Evolutionary conservation across 1,140 invertebrate genomes (phyloP), one percentile per base, ranked within the genome.

Genomic region (Copidosoma floridanum): DNA sequence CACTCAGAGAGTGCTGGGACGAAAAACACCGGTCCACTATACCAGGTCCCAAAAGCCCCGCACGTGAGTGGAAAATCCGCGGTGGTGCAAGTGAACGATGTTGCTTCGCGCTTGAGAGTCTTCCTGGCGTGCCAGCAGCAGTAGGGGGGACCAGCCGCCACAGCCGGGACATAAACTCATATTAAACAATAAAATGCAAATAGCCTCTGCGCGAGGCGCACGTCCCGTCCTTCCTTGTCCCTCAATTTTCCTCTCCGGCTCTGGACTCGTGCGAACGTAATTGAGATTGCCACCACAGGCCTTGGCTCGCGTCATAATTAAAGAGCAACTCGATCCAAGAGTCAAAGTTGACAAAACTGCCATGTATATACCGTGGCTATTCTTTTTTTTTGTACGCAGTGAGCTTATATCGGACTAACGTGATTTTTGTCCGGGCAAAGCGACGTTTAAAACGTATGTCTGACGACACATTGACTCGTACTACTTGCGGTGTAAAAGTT

Each of bases 181-280:
- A 71, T 71, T 71, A 71, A 71, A 71, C 66, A 69, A 71, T 71
- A 71, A 71, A 66, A 71, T 71, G 70, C 69, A 71, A 71, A 71
- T 71, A 63, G 63, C 26, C 58, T 67, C 67, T 60, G 65, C 68
- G 50, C 35, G 57, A 32, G 12, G 24, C 23, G 29, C n/a, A n/a
- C 38, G 56, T 43, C 37, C 24, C 43, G 51, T 8, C 6, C 29
- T 32, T 43, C 40, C 48, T 53, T 60, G 37, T 8, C 24, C n/a
- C 23, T 18, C 48, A 14, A 12, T 24, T 14, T 46, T 32, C 32
- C 46, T 48, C 41, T 27, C 23, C 46, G 21, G 21, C 46, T 40
- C 57, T 61, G 51, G 46, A 55, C 44, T 18, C 12, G 20, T 29
- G 44, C 12, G 53, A 50, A 56, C 56, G 61, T 64, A 65, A 63